phyloP scores from a whole-genome alignment of 2,888 invertebrate species.

The Poecilobothrus nobilitatus region DNA sequence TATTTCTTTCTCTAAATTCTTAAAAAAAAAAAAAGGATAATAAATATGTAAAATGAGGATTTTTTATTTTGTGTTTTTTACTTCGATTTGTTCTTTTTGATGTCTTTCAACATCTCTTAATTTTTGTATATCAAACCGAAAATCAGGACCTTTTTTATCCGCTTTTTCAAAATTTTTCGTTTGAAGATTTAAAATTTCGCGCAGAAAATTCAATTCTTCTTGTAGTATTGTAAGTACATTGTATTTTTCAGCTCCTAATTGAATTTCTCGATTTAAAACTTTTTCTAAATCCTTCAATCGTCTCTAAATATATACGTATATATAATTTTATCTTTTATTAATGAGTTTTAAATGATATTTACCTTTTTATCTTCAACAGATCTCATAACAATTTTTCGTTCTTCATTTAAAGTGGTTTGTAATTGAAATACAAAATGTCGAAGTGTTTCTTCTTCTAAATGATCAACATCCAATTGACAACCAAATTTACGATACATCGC shows the following conservation, averaged over 20 bases:
- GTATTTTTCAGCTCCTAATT: conserved; percentile 49
- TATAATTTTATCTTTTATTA: not conserved
- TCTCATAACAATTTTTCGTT: conserved; percentile 43
- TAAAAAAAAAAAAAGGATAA: not conserved
- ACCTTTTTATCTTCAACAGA: conserved; percentile 43
- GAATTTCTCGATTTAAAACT: conserved; percentile 43
- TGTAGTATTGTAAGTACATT: conserved; percentile 50
- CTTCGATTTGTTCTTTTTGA: conserved; percentile 49
- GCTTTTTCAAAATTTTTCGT: conserved; percentile 25
- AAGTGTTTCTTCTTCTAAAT: conserved; percentile 50
- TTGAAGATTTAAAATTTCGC: conserved; percentile 41
- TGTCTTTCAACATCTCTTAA: conserved; percentile 37
- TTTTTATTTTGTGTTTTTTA: too few relatives aligned
- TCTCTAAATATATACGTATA: conserved; percentile 27
- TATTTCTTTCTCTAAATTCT: conserved; percentile 39
- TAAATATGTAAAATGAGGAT: too few relatives aligned
- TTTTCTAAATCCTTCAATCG: conserved; percentile 37
- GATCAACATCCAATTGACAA: conserved; percentile 46
- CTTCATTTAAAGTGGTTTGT: conserved; percentile 45
- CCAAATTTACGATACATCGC: conserved; percentile 53
- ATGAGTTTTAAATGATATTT: conserved; percentile 10
- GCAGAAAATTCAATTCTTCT: conserved; percentile 48
- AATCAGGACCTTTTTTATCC: conserved; percentile 7
- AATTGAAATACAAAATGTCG: conserved; percentile 49
- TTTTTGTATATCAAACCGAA: conserved; percentile 33